Conservation (phyloP, 2,113 vertebrate genomes). For the Percopsis transmontana region DNA sequence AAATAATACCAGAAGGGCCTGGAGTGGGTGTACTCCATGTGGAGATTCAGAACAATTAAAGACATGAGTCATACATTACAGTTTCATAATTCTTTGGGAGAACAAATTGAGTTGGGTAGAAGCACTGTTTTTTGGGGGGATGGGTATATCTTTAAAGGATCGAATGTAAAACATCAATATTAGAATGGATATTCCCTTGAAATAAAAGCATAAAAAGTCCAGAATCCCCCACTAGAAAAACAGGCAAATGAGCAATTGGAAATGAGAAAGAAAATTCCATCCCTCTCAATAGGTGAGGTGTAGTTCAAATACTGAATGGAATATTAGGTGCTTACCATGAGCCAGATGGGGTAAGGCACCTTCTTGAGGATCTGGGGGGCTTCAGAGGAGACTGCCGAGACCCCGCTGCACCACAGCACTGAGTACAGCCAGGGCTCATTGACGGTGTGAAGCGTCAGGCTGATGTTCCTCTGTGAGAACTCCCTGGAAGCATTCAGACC, state of each 20-base stretch:
- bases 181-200: too few species aligned
- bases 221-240: too few species aligned
- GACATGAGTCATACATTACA: conserved; percentile 3
- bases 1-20: not conserved
- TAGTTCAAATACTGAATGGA: not conserved
- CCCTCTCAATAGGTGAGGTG: too few species aligned
- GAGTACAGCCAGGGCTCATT: conserved; percentile 94
- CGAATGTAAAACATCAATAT: too few species aligned
- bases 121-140: too few species aligned
- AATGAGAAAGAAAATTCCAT: too few species aligned
- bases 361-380: conserved; percentile 85
- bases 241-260: not conserved
- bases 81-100: too few species aligned
- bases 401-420: conserved; percentile 91
- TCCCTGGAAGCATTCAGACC: conserved; percentile 71
- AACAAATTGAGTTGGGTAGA: too few species aligned
- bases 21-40: conserved; percentile 16
- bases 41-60: conserved; percentile 14
- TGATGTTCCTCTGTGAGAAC: conserved; percentile 81
- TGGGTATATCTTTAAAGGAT: too few species aligned
- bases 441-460: conserved; percentile 88
- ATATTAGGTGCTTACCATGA: conserved; percentile 86
- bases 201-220: too few species aligned
- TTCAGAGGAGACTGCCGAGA: conserved; percentile 88
- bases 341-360: conserved; percentile 90